Evolutionary conservation across 1,140 invertebrate species (phyloP).

Genomic region (Cyphomyrmex costatus): DNA sequence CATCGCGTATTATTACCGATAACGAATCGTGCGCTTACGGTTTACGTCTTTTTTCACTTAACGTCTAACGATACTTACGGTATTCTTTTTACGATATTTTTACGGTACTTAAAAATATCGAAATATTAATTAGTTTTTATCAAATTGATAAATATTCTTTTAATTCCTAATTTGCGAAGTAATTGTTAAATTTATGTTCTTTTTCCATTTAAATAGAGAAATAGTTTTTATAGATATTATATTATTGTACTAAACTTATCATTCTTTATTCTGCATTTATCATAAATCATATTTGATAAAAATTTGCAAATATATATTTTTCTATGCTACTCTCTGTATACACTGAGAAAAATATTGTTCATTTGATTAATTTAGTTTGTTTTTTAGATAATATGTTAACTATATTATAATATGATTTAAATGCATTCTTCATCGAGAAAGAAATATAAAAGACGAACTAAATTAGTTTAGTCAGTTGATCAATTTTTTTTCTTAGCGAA

Average conservation of each 20-base stretch:
- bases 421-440: too few species aligned
- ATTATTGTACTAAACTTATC: background rate
- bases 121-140: constrained; percentile 5
- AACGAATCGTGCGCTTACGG: constrained; percentile 31
- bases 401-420: too few species aligned
- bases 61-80: constrained; percentile 23
- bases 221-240: constrained; percentile 5
- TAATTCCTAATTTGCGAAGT: background rate
- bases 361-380: too few species aligned
- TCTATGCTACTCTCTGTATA: too few species aligned
- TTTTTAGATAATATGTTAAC: too few species aligned
- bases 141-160: background rate
- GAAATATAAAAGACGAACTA: too few species aligned
- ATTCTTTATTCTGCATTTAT: background rate
- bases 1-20: constrained; percentile 53
- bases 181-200: background rate
- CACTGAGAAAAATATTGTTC: too few species aligned
- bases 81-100: background rate
- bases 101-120: background rate
- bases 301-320: background rate
- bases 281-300: background rate
- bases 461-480: background rate
- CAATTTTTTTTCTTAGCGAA: background rate
- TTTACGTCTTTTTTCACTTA: constrained; percentile 29
- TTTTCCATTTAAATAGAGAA: background rate